Conservation (phyloP, 2,113 vertebrate species). For the Pterophyllum scalare region DNA sequence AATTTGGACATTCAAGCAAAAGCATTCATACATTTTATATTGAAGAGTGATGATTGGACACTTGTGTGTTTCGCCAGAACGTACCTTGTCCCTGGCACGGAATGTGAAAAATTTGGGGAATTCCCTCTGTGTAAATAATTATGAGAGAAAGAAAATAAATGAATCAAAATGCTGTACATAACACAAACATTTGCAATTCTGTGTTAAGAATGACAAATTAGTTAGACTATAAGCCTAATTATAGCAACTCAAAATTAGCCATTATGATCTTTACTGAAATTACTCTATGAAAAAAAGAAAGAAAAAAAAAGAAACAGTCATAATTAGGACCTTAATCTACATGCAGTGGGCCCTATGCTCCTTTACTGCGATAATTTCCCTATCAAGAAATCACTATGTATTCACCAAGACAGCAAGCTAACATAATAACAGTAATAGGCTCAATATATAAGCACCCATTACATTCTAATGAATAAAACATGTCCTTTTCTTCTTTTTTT, state of each 20-base stretch:
- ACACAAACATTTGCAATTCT: neutral
- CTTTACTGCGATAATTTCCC: conserved; percentile 23
- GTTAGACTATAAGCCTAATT: neutral
- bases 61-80: conserved; percentile 13
- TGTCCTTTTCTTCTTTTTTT: conserved; percentile 29
- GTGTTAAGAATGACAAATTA: conserved; percentile 1
- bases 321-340: conserved; percentile 17
- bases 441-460: conserved; percentile 28
- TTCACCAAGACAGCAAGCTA: conserved; percentile 29
- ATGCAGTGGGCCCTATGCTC: neutral
- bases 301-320: neutral
- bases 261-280: neutral
- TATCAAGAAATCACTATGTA: conserved; percentile 42
- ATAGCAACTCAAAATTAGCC: conserved; percentile 6
- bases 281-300: neutral
- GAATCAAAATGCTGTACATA: neutral
- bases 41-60: neutral
- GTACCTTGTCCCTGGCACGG: conserved; percentile 96
- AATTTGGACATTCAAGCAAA: neutral
- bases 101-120: conserved; percentile 99
- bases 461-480: conserved; percentile 69
- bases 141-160: conserved; percentile 5
- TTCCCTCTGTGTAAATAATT: conserved; percentile 87
- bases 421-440: conserved; percentile 38
- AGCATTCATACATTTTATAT: neutral